Percentiles rank a stretch among this genome's conserved stretches.
These are phyloP conservation scores for Andrena praecox DNA, from an alignment of 2,888 invertebrate genomes.

Conservation along the genomic window DNA sequence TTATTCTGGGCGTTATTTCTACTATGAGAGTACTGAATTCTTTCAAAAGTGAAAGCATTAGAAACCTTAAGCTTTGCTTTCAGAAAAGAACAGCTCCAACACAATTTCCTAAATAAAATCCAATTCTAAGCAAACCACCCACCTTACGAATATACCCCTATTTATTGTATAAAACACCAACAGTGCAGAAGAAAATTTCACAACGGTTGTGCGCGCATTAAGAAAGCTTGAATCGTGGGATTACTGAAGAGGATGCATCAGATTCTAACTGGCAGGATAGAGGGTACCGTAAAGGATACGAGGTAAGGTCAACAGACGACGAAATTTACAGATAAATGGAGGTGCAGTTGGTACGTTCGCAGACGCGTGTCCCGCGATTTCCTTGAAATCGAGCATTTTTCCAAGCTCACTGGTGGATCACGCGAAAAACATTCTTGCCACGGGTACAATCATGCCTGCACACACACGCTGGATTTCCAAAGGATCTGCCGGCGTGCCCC, in stretches of 20 bases:
- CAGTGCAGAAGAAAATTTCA: no score
- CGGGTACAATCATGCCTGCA: conserved; percentile 39
- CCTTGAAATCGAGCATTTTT: conserved; percentile 47
- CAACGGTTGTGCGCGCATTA: no score
- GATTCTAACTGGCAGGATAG: neutral
- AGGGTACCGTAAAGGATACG: neutral
- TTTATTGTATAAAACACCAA: no score
- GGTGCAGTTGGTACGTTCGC: neutral
- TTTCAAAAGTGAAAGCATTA: neutral
- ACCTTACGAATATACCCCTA: no score
- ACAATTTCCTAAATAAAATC: no score
- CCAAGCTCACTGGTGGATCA: conserved; percentile 42
- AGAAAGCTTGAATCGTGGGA: no score
- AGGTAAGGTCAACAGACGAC: neutral
- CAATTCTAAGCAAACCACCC: no score
- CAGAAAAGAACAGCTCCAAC: no score
- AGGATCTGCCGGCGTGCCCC: conserved; percentile 23
- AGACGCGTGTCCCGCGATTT: conserved; percentile 38
- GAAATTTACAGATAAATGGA: conserved; percentile 36
- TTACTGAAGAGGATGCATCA: neutral
- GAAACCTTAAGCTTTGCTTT: no score
- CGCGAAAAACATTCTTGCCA: conserved; percentile 58
- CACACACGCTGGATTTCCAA: conserved; percentile 39
- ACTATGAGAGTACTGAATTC: no score
- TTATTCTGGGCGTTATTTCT: no score